These are phyloP conservation scores for Hoplostethus mediterraneus DNA, from an alignment of 2,797 vertebrate genomes.

Conservation along the genomic window DNA sequence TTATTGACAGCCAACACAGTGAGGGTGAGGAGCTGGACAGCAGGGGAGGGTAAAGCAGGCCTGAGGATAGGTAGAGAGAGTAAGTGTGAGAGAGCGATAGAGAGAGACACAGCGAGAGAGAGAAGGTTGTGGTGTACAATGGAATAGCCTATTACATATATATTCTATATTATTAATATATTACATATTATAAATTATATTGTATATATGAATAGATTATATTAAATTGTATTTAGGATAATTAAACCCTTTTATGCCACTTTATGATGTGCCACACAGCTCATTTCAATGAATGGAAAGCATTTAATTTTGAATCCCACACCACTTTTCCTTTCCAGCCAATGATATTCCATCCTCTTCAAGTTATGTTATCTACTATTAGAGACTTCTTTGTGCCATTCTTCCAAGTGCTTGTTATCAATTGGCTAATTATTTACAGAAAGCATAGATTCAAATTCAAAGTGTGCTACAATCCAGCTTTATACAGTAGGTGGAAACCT, in stretches of 20 bases:
- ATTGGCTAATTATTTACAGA: conserved; percentile 64
- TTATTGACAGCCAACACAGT: conserved; percentile 86
- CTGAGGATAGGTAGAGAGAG: conserved; percentile 30
- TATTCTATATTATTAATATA: too few relatives aligned
- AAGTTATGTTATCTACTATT: background rate
- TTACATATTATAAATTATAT: background rate
- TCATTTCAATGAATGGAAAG: background rate
- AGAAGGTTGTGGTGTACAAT: background rate
- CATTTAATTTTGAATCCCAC: background rate
- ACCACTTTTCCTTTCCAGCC: background rate
- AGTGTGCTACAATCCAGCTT: conserved; percentile 18
- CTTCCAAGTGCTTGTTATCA: conserved; percentile 44
- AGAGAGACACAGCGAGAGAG: conserved; percentile 10
- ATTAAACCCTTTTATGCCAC: background rate
- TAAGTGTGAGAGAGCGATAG: conserved; percentile 7
- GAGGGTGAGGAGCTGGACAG: conserved; percentile 81
- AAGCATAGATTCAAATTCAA: conserved; percentile 73
- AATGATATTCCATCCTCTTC: conserved; percentile 2
- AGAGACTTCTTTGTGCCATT: conserved; percentile 20
- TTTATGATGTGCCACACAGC: background rate
- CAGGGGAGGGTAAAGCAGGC: conserved; percentile 74
- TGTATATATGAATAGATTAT: background rate
- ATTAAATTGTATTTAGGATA: background rate
- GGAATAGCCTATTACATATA: too few relatives aligned
- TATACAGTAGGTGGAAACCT: background rate